Percentiles rank a stretch among this genome's conserved stretches.
phyloP scores from a whole-genome alignment of 2,888 invertebrate species.

The Mactromeris polynyma region DNA sequence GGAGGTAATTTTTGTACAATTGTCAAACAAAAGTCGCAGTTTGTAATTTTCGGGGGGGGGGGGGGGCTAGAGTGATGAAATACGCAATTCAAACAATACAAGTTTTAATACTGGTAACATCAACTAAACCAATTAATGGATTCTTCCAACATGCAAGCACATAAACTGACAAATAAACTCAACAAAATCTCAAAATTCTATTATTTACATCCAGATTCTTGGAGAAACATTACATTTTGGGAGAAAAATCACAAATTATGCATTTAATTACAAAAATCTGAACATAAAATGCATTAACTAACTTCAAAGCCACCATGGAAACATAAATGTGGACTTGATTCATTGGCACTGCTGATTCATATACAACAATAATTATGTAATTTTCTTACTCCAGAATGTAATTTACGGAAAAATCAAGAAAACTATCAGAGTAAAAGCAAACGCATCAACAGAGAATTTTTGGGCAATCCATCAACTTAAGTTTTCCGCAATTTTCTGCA shows the following conservation, averaged over 20 bases:
- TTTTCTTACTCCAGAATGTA: neutral
- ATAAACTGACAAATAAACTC: too few relatives aligned
- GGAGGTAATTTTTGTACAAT: too few relatives aligned
- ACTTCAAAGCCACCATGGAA: neutral
- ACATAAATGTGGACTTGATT: conserved; percentile 1
- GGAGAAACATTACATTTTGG: neutral
- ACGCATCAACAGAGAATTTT: neutral
- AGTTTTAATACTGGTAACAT: too few relatives aligned
- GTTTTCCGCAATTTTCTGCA: neutral
- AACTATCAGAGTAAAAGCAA: neutral
- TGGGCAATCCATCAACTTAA: neutral
- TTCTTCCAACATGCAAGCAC: too few relatives aligned
- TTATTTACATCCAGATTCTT: neutral
- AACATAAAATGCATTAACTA: neutral
- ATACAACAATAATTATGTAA: conserved; percentile 6
- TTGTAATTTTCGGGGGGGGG: too few relatives aligned
- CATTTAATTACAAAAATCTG: neutral
- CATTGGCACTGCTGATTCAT: neutral
- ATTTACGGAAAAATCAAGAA: conserved; percentile 1
- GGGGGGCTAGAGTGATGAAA: too few relatives aligned
- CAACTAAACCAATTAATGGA: too few relatives aligned
- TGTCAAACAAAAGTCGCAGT: too few relatives aligned
- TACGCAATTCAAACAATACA: too few relatives aligned
- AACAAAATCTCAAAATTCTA: too few relatives aligned
- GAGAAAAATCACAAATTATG: neutral